Evolutionary conservation across 2,797 vertebrate species (phyloP).

Genomic region (Podarcis lilfordi): DNA sequence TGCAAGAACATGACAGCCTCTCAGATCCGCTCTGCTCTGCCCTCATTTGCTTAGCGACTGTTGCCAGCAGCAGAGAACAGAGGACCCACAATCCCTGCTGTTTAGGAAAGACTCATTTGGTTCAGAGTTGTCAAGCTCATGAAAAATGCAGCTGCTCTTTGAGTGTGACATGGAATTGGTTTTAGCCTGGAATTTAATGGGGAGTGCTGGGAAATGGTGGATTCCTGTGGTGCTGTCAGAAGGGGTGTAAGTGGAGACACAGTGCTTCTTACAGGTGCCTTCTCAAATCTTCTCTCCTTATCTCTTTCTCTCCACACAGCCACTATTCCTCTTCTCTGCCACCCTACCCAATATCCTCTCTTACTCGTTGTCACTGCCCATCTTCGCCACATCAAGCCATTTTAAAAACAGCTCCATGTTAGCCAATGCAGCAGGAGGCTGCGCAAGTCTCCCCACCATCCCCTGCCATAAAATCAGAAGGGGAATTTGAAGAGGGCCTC

Average conservation of each 20-base stretch:
- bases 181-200: slow-evolving; percentile 60
- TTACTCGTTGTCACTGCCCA: too few relatives aligned
- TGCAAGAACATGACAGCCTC: slow-evolving; percentile 1
- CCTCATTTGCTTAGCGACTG: slow-evolving; percentile 54
- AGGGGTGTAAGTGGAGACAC: not conserved
- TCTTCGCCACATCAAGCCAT: not conserved
- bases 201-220: slow-evolving; percentile 29
- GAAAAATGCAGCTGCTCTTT: slow-evolving; percentile 59
- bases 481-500: not conserved
- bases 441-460: too few relatives aligned
- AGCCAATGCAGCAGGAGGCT: not conserved
- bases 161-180: slow-evolving; percentile 63
- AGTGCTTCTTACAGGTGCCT: not conserved
- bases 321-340: not conserved
- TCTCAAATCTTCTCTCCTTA: not conserved
- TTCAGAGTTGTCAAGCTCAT: slow-evolving; percentile 65
- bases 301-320: too few relatives aligned
- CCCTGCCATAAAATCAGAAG: not conserved
- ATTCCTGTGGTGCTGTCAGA: not conserved
- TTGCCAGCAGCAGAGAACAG: rapidly evolving
- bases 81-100: rapidly evolving
- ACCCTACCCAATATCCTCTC: not conserved
- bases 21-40: slow-evolving; percentile 53
- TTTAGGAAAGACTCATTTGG: slow-evolving; percentile 43
- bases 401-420: not conserved